phyloP scores from a whole-genome alignment of 2,113 vertebrate species.

The Podilymbus podiceps region DNA sequence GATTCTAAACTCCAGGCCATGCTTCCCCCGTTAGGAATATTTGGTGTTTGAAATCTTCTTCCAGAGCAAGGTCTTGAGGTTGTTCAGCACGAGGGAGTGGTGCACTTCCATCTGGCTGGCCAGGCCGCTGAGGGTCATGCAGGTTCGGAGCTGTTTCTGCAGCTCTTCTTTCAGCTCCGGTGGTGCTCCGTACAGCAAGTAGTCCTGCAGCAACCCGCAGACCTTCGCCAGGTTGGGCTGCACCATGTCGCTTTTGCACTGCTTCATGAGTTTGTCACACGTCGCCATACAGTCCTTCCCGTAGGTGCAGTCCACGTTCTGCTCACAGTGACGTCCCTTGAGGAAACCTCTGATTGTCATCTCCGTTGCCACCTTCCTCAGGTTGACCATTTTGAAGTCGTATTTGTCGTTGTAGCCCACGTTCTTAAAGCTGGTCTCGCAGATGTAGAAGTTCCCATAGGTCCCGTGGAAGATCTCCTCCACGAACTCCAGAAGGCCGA shows the following conservation, averaged over 20 bases:
- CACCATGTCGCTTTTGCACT: slow-evolving; percentile 89
- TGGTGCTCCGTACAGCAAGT: slow-evolving; percentile 86
- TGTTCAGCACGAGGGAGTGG: slow-evolving; percentile 93
- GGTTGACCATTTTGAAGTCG: slow-evolving; percentile 93
- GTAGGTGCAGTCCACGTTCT: slow-evolving; percentile 89
- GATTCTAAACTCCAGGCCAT: background rate
- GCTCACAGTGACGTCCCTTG: slow-evolving; percentile 88
- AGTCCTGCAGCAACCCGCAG: slow-evolving; percentile 87
- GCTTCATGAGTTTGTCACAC: slow-evolving; percentile 89
- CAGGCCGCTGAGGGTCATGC: slow-evolving; percentile 90
- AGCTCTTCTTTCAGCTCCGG: slow-evolving; percentile 83
- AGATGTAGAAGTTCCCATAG: slow-evolving; percentile 93
- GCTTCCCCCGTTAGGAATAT: slow-evolving; percentile 79
- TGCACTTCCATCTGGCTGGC: slow-evolving; percentile 97
- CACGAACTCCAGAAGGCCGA: slow-evolving; percentile 94
- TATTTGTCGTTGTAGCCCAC: slow-evolving; percentile 89
- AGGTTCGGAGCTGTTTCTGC: slow-evolving; percentile 90
- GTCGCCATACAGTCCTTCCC: slow-evolving; percentile 88
- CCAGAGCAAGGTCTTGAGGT: slow-evolving; percentile 95
- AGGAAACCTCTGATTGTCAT: slow-evolving; percentile 83
- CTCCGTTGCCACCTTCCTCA: slow-evolving; percentile 87
- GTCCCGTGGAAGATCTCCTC: slow-evolving; percentile 96
- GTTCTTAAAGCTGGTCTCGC: slow-evolving; percentile 83
- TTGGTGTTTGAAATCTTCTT: slow-evolving; percentile 94
- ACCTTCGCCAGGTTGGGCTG: slow-evolving; percentile 96